Conservation (phyloP, 2,113 vertebrate genomes). For the Anoplopoma fimbria region DNA sequence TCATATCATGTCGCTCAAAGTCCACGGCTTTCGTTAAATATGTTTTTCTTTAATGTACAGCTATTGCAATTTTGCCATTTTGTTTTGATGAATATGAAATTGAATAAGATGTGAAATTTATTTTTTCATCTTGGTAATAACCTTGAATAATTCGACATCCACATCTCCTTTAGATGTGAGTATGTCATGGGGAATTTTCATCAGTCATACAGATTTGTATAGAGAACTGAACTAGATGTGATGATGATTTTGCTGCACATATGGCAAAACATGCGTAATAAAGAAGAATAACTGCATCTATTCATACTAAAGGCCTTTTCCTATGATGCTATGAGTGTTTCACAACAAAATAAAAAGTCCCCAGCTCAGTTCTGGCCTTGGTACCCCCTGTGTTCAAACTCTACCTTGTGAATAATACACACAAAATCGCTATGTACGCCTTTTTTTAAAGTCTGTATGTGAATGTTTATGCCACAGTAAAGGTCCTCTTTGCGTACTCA, state of each 20-base stretch:
- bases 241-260: not conserved
- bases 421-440: conserved; percentile 17
- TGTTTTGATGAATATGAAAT: conserved; percentile 10
- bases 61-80: not conserved
- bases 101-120: conserved; percentile 7
- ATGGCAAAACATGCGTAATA: not conserved
- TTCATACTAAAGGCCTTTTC: not conserved
- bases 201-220: not conserved
- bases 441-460: not conserved
- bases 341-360: conserved; percentile 7
- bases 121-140: conserved; percentile 30
- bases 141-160: conserved; percentile 12
- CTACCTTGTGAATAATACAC: conserved; percentile 25
- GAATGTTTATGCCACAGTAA: conserved; percentile 14
- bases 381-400: not conserved
- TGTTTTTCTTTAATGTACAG: conserved; percentile 31
- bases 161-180: conserved; percentile 30
- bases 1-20: conserved; percentile 57
- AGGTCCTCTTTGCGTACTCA: conserved; percentile 48
- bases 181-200: not conserved
- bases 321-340: not conserved
- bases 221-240: not conserved
- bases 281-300: not conserved
- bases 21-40: conserved; percentile 38
- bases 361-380: not conserved